A percentile compares a stretch with the other conserved stretches of the same genome.
These are phyloP conservation scores for Pseudorasbora parva DNA, from an alignment of 2,113 vertebrate species.

Conservation along the genomic window DNA sequence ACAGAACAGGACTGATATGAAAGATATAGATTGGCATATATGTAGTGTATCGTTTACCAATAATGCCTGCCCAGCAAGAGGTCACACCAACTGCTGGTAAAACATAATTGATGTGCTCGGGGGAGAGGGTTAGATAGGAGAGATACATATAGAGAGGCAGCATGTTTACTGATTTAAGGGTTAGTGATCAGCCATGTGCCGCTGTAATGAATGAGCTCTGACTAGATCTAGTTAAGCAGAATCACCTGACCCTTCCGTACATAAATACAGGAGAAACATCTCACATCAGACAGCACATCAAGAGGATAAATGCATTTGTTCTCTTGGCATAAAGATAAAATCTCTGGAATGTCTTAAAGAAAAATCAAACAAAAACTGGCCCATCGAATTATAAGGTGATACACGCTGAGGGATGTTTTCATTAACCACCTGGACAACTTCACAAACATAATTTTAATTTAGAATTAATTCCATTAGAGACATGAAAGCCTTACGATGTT, in stretches of 20 bases:
- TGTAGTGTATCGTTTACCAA: neutral
- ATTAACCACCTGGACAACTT: neutral
- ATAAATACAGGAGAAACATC: neutral
- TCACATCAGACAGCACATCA: neutral
- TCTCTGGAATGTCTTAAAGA: constrained; percentile 3
- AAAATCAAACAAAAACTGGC: constrained; percentile 16
- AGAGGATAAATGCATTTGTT: neutral
- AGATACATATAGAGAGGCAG: neutral
- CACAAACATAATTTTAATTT: neutral
- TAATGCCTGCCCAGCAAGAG: neutral
- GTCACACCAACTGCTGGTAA: neutral
- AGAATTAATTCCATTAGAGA: neutral
- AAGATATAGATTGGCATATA: constrained; percentile 25
- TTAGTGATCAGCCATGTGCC: neutral
- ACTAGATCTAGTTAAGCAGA: constrained; percentile 8
- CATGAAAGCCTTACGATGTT: neutral
- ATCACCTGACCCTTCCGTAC: constrained; percentile 13
- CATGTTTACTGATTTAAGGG: neutral
- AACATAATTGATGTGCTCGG: neutral
- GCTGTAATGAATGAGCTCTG: constrained; percentile 17
- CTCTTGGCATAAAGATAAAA: constrained; percentile 12
- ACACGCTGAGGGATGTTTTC: neutral
- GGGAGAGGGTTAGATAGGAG: constrained; percentile 1
- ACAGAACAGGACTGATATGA: neutral
- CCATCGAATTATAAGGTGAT: neutral